A percentile compares a stretch with the other conserved stretches of the same genome.
Conservation (phyloP, 2,113 vertebrate species). For the Atlantisia rogersi region DNA sequence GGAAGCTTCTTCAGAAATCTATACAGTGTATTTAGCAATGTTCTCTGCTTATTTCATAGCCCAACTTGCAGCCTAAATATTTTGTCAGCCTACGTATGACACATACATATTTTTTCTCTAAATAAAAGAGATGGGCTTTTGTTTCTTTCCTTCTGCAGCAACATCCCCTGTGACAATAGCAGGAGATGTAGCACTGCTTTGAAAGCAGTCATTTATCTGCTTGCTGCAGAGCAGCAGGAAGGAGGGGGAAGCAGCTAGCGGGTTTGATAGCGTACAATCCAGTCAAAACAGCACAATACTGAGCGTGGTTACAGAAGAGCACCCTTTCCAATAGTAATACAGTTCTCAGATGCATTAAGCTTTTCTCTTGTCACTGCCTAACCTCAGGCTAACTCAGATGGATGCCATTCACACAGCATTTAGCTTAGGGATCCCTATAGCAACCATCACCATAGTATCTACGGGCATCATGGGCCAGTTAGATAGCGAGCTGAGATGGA, state of each 20-base stretch:
- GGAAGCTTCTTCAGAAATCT: neutral
- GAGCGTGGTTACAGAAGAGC: neutral
- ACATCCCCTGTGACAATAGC: neutral
- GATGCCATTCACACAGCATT: conserved; percentile 23
- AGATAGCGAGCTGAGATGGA: neutral
- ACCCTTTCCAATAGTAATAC: conserved; percentile 23
- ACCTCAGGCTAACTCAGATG: conserved; percentile 35
- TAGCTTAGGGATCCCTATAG: conserved; percentile 40
- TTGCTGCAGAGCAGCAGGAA: conserved; percentile 25
- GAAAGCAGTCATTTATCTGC: conserved; percentile 44
- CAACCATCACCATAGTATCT: conserved; percentile 31
- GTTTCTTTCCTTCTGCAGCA: conserved; percentile 19
- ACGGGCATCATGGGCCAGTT: neutral
- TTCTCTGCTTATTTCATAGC: conserved; percentile 22
- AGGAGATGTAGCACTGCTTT: neutral
- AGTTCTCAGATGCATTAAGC: conserved; percentile 17
- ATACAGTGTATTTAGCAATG: neutral
- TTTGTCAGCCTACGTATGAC: conserved; percentile 8
- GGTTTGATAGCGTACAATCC: conserved; percentile 20
- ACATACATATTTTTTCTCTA: neutral
- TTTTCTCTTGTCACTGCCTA: conserved; percentile 1
- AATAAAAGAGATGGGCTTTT: conserved; percentile 27
- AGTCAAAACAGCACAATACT: conserved; percentile 22
- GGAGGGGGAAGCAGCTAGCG: neutral
- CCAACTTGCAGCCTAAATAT: conserved; percentile 19